Conservation (phyloP, 1,140 invertebrate species). For the Cydia fagiglandana region DNA sequence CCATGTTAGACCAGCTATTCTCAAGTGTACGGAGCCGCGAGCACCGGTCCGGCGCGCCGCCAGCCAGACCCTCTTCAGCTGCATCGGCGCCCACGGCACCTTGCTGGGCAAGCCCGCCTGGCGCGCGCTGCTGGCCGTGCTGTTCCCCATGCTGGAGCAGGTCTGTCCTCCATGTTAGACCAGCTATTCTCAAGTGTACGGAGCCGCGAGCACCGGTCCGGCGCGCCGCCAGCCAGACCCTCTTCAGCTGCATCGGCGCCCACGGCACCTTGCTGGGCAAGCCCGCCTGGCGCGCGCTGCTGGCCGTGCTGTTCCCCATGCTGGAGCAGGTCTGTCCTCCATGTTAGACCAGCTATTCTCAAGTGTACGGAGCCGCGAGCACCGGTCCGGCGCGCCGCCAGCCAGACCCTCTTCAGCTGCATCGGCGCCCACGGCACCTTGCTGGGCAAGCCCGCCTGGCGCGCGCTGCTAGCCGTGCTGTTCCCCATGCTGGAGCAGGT, state of each 20-base stretch:
- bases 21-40: slow-evolving; percentile 95
- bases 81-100: slow-evolving; percentile 96
- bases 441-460: slow-evolving; percentile 93
- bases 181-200: too few relatives aligned
- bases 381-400: slow-evolving; percentile 97
- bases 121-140: slow-evolving; percentile 92
- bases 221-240: slow-evolving; percentile 98
- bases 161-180: slow-evolving; percentile 70
- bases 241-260: slow-evolving; percentile 98
- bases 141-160: slow-evolving; percentile 97
- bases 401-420: slow-evolving; percentile 98
- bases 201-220: slow-evolving; percentile 96
- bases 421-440: slow-evolving; percentile 96
- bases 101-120: slow-evolving; percentile 93
- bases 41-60: slow-evolving; percentile 99
- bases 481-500: slow-evolving; percentile 96
- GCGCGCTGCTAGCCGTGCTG: slow-evolving; percentile 93
- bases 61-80: slow-evolving; percentile 98
- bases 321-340: slow-evolving; percentile 86
- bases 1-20: too few relatives aligned
- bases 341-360: too few relatives aligned
- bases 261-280: slow-evolving; percentile 94
- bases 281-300: slow-evolving; percentile 93
- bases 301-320: slow-evolving; percentile 96
- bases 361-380: slow-evolving; percentile 97